These are phyloP conservation scores for Amniataba percoides DNA, from an alignment of 2,797 vertebrate genomes.

Conservation along the genomic window DNA sequence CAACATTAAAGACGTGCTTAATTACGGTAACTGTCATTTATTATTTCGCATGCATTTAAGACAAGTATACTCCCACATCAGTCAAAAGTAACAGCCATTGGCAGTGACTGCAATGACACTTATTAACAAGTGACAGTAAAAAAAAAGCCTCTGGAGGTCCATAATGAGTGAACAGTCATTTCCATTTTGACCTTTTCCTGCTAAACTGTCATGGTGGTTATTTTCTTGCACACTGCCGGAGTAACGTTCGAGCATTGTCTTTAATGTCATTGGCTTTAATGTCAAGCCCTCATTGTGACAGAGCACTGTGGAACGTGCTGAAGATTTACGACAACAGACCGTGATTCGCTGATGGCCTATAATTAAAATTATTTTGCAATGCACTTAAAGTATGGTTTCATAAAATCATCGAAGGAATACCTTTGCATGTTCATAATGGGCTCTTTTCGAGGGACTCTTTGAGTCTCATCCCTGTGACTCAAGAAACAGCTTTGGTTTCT, in stretches of 20 bases:
- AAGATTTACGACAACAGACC: slow-evolving; percentile 29
- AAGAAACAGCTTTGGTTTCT: slow-evolving; percentile 52
- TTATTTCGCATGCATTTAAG: slow-evolving; percentile 27
- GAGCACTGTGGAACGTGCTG: slow-evolving; percentile 24
- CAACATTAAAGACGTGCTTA: slow-evolving; percentile 4
- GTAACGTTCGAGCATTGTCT: slow-evolving; percentile 68
- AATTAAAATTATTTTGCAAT: slow-evolving; percentile 29
- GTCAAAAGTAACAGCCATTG: slow-evolving; percentile 55
- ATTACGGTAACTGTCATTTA: slow-evolving; percentile 28
- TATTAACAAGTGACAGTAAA: slow-evolving; percentile 68
- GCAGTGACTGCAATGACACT: slow-evolving; percentile 50
- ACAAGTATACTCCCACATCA: slow-evolving; percentile 39
- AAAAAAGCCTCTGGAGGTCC: slow-evolving; percentile 61
- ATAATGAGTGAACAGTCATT: slow-evolving; percentile 74
- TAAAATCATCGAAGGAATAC: not conserved
- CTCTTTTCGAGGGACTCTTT: not conserved
- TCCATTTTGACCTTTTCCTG: slow-evolving; percentile 75
- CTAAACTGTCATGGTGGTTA: slow-evolving; percentile 66
- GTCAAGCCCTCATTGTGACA: slow-evolving; percentile 54
- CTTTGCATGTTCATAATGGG: not conserved
- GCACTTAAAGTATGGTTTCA: not conserved
- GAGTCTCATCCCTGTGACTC: slow-evolving; percentile 34
- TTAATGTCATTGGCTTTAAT: slow-evolving; percentile 77
- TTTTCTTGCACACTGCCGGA: slow-evolving; percentile 61
- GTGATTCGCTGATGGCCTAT: slow-evolving; percentile 28